A percentile compares a stretch with the other conserved stretches of the same genome.
Conservation (phyloP, 2,888 invertebrate genomes). For the Perdita meconis region DNA sequence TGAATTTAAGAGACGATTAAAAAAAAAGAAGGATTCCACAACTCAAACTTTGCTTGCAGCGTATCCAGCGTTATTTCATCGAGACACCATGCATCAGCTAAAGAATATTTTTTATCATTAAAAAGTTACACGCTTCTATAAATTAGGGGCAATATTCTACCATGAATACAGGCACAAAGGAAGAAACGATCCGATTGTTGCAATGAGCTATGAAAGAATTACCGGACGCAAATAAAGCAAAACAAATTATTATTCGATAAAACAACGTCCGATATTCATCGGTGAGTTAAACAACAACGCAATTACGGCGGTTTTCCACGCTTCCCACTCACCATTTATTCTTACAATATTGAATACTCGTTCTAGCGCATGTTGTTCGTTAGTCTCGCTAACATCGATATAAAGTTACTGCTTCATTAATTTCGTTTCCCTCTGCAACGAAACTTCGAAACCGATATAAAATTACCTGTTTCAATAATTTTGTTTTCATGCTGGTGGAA, state of each 20-base stretch:
- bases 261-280: slow-evolving; percentile 11
- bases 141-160: background rate
- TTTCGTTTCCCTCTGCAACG: background rate
- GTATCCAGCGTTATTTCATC: background rate
- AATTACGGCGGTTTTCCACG: background rate
- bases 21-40: too few relatives aligned
- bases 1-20: too few relatives aligned
- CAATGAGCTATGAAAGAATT: background rate
- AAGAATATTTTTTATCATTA: background rate
- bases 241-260: slow-evolving; percentile 4
- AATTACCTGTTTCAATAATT: slow-evolving; percentile 13
- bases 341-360: slow-evolving; percentile 2
- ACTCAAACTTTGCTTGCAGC: too few relatives aligned
- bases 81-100: background rate
- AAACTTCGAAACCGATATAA: background rate
- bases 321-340: background rate
- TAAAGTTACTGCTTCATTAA: slow-evolving; percentile 20
- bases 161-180: background rate
- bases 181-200: background rate
- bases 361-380: slow-evolving; percentile 2
- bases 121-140: background rate
- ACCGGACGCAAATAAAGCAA: background rate
- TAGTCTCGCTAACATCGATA: slow-evolving; percentile 4
- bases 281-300: background rate
- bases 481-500: slow-evolving; percentile 5